Base-by-base conservation (phyloP, 2,113 vertebrate genomes). In the Hystrix cristata region DNA sequence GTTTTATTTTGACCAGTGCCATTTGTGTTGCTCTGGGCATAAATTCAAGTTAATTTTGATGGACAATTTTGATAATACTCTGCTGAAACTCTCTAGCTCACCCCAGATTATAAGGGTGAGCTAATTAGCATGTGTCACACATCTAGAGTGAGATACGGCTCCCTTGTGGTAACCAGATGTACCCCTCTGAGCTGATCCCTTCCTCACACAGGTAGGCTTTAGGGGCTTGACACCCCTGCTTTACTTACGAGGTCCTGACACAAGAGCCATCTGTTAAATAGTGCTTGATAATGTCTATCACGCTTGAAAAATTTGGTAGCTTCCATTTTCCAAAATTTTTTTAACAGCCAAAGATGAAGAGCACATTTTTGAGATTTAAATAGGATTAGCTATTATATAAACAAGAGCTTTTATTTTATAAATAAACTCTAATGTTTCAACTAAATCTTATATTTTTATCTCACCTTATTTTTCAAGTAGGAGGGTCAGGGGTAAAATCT, bases 1-100 rank as follows among this genome's bases (percentile, higher is more conserved):
- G 80, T 93, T 95, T n/a, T 71, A 29, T 89, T 94, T 94, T 88
- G 69, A 90, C n/a, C 34, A 80, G 57, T 14, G 57, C 27, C 71
- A 84, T 34, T 59, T 87, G 83, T 23, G 13, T 91, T 88, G 48
- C 55, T 2, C 1, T 67, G n/a, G 84, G 87, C 62, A 97, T 16
- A 85, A 57, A 92, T 91, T 94, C 88, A 88, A 62, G 60, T 87
- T 78, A 65, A 72, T 90, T 79, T 90, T 57, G 10, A 46, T n/a
- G 59, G 48, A n/a, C 46, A 91, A 74, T 82, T 86, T 87, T 82
- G 53, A 67, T 74, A 88, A 31, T 31, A 38, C 13, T 65, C 18
- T 80, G 74, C 62, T 95, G 46, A 88, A 16, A 43, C 55, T 59
- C 67, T 25, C 34, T 90, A 60, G 4, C 38, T 90, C 29, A 67